Conservation (phyloP, 2,888 invertebrate species). For the Macroteleia sp. region DNA sequence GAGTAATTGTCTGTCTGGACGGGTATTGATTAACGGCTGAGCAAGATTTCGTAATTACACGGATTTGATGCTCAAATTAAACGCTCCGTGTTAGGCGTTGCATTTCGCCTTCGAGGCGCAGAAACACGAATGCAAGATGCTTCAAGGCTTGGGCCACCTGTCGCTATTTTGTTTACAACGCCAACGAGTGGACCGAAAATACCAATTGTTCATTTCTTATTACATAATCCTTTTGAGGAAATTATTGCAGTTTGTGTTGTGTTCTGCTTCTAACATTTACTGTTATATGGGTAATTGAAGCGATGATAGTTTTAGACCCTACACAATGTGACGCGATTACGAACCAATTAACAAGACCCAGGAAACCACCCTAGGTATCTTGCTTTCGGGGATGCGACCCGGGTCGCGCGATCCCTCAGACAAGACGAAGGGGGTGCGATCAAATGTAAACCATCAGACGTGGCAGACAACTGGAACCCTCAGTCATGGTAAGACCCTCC, state of each 20-base stretch:
- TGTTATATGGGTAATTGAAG: not conserved
- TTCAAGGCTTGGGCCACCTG: slow-evolving; percentile 56
- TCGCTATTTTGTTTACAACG: slow-evolving; percentile 34
- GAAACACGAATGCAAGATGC: slow-evolving; percentile 61
- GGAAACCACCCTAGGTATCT: slow-evolving; percentile 67
- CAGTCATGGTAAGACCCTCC: slow-evolving; percentile 76
- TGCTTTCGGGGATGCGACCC: slow-evolving; percentile 65
- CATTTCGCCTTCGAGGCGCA: slow-evolving; percentile 30
- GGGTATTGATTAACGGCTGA: slow-evolving; percentile 54
- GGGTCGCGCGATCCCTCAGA: slow-evolving; percentile 65
- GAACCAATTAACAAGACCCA: slow-evolving; percentile 69
- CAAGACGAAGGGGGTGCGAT: slow-evolving; percentile 72
- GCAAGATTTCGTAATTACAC: slow-evolving; percentile 56
- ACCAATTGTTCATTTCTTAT: too few species aligned
- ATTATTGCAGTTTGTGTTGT: too few species aligned
- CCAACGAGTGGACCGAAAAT: not conserved
- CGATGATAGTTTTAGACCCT: not conserved
- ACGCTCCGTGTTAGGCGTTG: slow-evolving; percentile 40
- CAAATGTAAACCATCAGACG: slow-evolving; percentile 76
- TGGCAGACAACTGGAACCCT: slow-evolving; percentile 71
- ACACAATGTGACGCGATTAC: slow-evolving; percentile 65
- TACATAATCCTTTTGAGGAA: too few species aligned
- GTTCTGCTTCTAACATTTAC: too few species aligned
- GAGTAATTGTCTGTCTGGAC: slow-evolving; percentile 40
- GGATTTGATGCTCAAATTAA: slow-evolving; percentile 47